Evolutionary conservation across 2,888 invertebrate species (phyloP).

Genomic region (Silvanus unidentatus): DNA sequence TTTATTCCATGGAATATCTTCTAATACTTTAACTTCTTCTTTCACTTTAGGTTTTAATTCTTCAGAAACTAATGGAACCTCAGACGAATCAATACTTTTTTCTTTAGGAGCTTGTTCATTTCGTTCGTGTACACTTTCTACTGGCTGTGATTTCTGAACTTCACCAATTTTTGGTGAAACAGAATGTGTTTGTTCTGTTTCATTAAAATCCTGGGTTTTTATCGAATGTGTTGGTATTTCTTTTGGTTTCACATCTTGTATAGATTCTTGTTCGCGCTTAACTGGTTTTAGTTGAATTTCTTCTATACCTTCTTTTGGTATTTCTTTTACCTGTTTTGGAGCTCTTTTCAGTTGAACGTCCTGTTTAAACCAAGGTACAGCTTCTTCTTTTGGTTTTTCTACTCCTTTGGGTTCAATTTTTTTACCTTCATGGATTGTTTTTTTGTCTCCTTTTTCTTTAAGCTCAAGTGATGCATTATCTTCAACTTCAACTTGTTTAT

Average conservation of each 20-base stretch:
- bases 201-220: too few relatives aligned
- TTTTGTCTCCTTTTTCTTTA: slow-evolving; percentile 16
- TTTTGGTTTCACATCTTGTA: slow-evolving; percentile 39
- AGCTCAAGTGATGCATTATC: slow-evolving; percentile 15
- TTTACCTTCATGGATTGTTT: slow-evolving; percentile 12
- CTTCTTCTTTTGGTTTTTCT: slow-evolving; percentile 39
- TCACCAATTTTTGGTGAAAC: too few relatives aligned
- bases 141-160: background rate
- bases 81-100: too few relatives aligned
- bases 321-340: slow-evolving; percentile 43
- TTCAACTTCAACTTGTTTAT: slow-evolving; percentile 5
- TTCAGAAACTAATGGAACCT: background rate
- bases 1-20: slow-evolving; percentile 53
- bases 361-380: slow-evolving; percentile 48
- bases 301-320: slow-evolving; percentile 28
- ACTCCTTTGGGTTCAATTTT: slow-evolving; percentile 19
- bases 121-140: background rate
- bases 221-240: too few relatives aligned
- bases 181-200: too few relatives aligned
- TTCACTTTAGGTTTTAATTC: slow-evolving; percentile 6
- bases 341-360: slow-evolving; percentile 16
- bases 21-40: slow-evolving; percentile 32
- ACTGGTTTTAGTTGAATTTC: slow-evolving; percentile 19
- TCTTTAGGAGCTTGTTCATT: background rate
- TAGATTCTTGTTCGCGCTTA: slow-evolving; percentile 37